A percentile compares a stretch with the other conserved stretches of the same genome.
Conservation (phyloP, 2,113 vertebrate species). For the Antechinus flavipes region DNA sequence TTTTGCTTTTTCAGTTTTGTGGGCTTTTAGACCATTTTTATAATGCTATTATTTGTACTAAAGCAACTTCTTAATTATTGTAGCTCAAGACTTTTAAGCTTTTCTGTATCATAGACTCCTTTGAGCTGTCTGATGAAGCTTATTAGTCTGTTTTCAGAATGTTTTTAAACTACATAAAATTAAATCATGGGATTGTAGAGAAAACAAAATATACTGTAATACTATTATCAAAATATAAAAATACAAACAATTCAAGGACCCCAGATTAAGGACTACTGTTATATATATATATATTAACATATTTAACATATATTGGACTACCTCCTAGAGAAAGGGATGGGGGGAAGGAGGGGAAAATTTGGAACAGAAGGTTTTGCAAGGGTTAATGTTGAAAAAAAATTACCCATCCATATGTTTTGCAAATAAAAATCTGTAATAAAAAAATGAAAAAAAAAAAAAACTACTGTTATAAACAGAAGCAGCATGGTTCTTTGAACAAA, state of each 20-base stretch:
- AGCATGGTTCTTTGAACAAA: background rate
- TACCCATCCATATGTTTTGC: no score
- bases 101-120: background rate
- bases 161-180: background rate
- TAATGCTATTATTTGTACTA: background rate
- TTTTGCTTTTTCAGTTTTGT: background rate
- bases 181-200: background rate
- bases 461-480: no score
- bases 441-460: no score
- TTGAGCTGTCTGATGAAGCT: background rate
- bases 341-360: no score
- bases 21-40: background rate
- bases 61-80: constrained; percentile 78
- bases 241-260: background rate
- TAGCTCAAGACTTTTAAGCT: background rate
- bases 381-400: no score
- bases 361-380: no score
- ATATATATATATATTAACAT: background rate
- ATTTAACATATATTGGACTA: no score
- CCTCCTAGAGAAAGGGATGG: no score
- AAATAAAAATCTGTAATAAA: no score
- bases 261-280: background rate
- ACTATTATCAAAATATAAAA: background rate
- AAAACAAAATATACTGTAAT: background rate
- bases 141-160: background rate